Conservation (phyloP, 35 echinoderm and acorn worm species). For the Chiridota heheva region DNA sequence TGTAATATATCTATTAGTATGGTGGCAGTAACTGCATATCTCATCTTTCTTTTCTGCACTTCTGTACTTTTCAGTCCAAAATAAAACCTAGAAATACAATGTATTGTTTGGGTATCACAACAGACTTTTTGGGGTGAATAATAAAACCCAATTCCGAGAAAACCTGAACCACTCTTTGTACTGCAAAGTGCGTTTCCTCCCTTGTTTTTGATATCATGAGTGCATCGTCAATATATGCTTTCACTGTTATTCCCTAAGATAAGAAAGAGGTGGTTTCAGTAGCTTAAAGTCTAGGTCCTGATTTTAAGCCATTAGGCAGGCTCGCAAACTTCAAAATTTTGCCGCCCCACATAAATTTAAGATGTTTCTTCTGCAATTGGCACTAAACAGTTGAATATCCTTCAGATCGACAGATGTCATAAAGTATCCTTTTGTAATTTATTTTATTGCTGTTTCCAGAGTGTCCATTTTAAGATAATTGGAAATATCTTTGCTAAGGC, state of each 20-base stretch:
- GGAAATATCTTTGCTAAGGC: slow-evolving; percentile 9
- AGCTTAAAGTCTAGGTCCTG: neutral
- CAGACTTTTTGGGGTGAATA: slow-evolving; percentile 39
- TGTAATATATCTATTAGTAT: neutral
- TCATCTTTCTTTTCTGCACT: neutral
- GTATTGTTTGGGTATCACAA: slow-evolving; percentile 3
- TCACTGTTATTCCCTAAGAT: neutral
- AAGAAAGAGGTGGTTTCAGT: slow-evolving; percentile 2
- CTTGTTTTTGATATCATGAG: neutral
- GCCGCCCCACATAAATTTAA: neutral
- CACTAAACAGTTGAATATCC: slow-evolving; percentile 45
- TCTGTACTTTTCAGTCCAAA: neutral
- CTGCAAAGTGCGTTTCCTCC: neutral
- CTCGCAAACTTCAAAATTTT: neutral
- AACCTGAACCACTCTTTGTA: neutral
- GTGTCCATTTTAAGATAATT: too few relatives aligned
- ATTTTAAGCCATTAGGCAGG: neutral
- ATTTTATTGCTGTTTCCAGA: too few relatives aligned
- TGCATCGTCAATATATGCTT: slow-evolving; percentile 39
- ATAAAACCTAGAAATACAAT: neutral
- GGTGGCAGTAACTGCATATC: neutral
- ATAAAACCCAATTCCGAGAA: slow-evolving; percentile 10
- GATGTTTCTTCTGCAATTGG: neutral
- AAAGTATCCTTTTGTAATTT: slow-evolving; percentile 48
- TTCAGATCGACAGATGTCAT: slow-evolving; percentile 39